Conservation (phyloP, 1,140 invertebrate species). For the Mycetomoellerius zeteki region DNA sequence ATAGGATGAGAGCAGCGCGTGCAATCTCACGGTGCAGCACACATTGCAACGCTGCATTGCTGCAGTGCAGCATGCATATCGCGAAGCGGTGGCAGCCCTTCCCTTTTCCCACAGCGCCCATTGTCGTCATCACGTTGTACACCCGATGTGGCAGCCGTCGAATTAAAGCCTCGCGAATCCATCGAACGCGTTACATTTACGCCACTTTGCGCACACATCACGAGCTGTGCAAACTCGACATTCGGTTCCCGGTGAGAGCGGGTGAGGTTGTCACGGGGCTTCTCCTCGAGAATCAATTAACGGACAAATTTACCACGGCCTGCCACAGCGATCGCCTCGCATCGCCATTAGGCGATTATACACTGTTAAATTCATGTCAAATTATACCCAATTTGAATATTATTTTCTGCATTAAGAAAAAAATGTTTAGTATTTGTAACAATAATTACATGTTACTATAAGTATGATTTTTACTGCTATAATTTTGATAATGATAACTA, state of each 20-base stretch:
- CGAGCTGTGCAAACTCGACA: not conserved
- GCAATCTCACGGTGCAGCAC: constrained; percentile 10
- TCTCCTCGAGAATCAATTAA: constrained; percentile 46
- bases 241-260: not conserved
- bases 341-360: not conserved
- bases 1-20: constrained; percentile 2
- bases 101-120: not conserved
- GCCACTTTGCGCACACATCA: constrained; percentile 26
- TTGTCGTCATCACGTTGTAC: constrained; percentile 23
- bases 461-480: too few relatives aligned
- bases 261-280: not conserved
- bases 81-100: not conserved
- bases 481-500: too few relatives aligned
- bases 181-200: constrained; percentile 21
- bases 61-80: not conserved
- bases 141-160: constrained; percentile 9
- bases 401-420: too few relatives aligned
- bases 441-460: too few relatives aligned
- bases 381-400: too few relatives aligned
- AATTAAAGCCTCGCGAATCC: constrained; percentile 33
- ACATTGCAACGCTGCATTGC: too few relatives aligned
- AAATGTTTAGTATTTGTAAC: too few relatives aligned
- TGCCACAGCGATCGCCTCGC: not conserved
- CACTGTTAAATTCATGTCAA: too few relatives aligned
- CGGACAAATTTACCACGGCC: not conserved